phyloP scores from a whole-genome alignment of 2,888 invertebrate genomes.

The Tetragonula carbonaria region DNA sequence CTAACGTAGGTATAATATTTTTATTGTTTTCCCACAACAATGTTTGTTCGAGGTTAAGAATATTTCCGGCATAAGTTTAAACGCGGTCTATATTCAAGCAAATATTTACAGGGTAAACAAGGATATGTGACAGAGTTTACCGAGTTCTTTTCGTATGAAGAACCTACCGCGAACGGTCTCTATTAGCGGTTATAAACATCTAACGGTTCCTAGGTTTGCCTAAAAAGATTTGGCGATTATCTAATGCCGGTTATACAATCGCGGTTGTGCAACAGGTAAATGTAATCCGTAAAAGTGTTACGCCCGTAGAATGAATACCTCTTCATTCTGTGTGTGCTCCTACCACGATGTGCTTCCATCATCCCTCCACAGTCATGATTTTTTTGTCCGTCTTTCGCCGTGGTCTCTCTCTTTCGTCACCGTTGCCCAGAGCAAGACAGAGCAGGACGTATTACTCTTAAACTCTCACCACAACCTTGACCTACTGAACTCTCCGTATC shows the following conservation, averaged over 20 bases:
- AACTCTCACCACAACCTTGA: slow-evolving; percentile 76
- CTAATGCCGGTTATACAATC: slow-evolving; percentile 73
- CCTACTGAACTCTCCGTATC: slow-evolving; percentile 72
- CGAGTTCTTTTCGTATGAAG: slow-evolving; percentile 8
- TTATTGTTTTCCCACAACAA: not conserved
- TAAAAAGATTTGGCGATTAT: slow-evolving; percentile 73
- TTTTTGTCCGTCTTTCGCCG: slow-evolving; percentile 42
- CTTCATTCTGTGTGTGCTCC: slow-evolving; percentile 38
- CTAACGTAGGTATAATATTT: not conserved
- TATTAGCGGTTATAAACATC: slow-evolving; percentile 36
- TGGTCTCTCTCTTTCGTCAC: slow-evolving; percentile 53
- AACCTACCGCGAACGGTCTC: not conserved
- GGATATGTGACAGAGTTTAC: not conserved
- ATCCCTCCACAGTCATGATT: not conserved
- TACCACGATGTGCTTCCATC: not conserved
- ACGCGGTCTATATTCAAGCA: slow-evolving; percentile 35
- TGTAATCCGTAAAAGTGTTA: slow-evolving; percentile 77
- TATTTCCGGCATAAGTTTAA: slow-evolving; percentile 9
- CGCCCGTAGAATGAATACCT: slow-evolving; percentile 35
- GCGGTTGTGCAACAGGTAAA: slow-evolving; percentile 76
- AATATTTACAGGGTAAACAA: slow-evolving; percentile 51
- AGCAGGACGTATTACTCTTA: slow-evolving; percentile 65
- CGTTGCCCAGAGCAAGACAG: slow-evolving; percentile 31
- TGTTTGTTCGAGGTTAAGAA: not conserved
- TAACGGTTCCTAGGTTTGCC: slow-evolving; percentile 66